Conservation (phyloP, 1,140 invertebrate genomes). For the Popillia japonica region DNA sequence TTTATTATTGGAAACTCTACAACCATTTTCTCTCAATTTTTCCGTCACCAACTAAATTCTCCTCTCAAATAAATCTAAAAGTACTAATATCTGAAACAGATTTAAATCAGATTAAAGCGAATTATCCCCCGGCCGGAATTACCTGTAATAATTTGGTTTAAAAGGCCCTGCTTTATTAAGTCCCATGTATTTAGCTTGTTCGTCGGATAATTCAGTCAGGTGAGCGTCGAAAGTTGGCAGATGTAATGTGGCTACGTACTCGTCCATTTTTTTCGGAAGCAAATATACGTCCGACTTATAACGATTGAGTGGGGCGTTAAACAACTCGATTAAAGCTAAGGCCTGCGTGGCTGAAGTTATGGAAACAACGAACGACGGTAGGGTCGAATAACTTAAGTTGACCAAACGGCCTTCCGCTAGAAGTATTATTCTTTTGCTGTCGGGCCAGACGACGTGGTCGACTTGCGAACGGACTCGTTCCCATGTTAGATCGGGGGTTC, state of each 20-base stretch:
- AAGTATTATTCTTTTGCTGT: conserved; percentile 90
- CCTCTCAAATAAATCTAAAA: conserved; percentile 12
- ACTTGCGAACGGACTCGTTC: conserved; percentile 97
- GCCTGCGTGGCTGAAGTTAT: conserved; percentile 96
- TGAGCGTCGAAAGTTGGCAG: conserved; percentile 97
- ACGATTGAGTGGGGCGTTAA: conserved; percentile 91
- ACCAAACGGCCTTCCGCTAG: conserved; percentile 94
- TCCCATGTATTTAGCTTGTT: conserved; percentile 98
- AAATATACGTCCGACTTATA: conserved; percentile 98
- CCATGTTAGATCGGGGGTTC: conserved; percentile 95
- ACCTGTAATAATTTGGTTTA: conserved; percentile 98
- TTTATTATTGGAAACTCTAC: conserved; percentile 11
- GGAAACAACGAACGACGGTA: conserved; percentile 97
- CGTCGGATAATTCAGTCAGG: conserved; percentile 93
- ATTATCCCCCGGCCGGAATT: background rate
- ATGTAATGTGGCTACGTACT: conserved; percentile 96
- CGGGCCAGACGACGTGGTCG: conserved; percentile 96
- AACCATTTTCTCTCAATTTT: background rate
- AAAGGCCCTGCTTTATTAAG: conserved; percentile 97
- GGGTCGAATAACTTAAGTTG: conserved; percentile 95
- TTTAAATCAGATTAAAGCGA: background rate
- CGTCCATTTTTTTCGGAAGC: conserved; percentile 98
- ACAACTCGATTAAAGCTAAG: conserved; percentile 94
- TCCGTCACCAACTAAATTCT: conserved; percentile 22
- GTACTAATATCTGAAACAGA: conserved; percentile 11